These are phyloP conservation scores for Stenchaetothrips biformis DNA, from an alignment of 2,888 invertebrate genomes.

Conservation along the genomic window DNA sequence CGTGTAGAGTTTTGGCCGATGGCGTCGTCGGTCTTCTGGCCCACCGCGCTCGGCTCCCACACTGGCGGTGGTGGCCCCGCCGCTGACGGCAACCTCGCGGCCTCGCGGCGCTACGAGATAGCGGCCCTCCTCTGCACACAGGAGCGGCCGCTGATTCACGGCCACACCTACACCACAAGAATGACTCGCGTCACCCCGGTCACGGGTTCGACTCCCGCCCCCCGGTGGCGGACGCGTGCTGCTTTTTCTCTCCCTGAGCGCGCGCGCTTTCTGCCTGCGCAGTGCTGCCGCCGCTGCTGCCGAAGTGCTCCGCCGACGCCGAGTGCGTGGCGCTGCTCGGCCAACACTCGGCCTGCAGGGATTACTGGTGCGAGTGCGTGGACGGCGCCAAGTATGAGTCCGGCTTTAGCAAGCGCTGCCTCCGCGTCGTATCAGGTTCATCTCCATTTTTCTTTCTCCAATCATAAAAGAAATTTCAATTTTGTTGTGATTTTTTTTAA, in stretches of 20 bases:
- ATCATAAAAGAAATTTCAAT: too few relatives aligned
- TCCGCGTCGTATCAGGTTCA: not conserved
- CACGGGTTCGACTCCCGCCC: not conserved
- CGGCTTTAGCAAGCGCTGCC: conserved; percentile 8
- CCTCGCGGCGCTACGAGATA: too few relatives aligned
- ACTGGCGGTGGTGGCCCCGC: not conserved
- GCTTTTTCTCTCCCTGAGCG: not conserved
- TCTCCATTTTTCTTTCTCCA: too few relatives aligned
- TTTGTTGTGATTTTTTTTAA: too few relatives aligned
- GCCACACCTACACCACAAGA: too few relatives aligned
- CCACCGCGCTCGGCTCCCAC: too few relatives aligned
- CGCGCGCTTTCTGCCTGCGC: not conserved
- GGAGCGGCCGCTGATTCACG: too few relatives aligned
- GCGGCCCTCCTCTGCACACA: too few relatives aligned
- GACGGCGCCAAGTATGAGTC: not conserved
- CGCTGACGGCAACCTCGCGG: not conserved
- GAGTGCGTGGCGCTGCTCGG: not conserved
- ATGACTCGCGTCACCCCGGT: too few relatives aligned
- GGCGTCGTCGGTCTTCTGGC: too few relatives aligned
- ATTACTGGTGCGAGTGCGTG: conserved; percentile 2
- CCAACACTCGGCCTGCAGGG: not conserved
- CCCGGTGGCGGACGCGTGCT: not conserved
- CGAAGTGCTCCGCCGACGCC: not conserved
- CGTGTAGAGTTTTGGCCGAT: too few relatives aligned
- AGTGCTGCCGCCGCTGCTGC: not conserved